phyloP scores from a whole-genome alignment of 2,797 vertebrate species.

The Typhlichthys eigenmanni region DNA sequence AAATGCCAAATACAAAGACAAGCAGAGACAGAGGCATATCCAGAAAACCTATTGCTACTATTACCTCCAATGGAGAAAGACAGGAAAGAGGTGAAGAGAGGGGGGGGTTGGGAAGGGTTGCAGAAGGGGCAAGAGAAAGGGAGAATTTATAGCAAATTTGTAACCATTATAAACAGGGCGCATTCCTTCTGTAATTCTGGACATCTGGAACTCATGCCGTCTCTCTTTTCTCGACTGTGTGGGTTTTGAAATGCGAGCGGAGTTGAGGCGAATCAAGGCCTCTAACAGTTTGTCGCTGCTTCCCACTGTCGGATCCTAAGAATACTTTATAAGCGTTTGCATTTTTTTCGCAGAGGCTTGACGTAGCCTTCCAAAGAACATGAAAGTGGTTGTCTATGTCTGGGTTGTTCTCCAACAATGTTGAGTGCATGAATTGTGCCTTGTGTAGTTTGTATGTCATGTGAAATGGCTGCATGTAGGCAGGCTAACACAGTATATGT shows the following conservation, averaged over 20 bases:
- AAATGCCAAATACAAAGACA: slow-evolving; percentile 3
- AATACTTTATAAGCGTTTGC: slow-evolving; percentile 24
- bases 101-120: slow-evolving; percentile 10
- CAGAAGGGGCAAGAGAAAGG: slow-evolving; percentile 51
- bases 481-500: slow-evolving; percentile 3
- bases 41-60: slow-evolving; percentile 2
- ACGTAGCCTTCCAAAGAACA: slow-evolving; percentile 34
- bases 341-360: slow-evolving; percentile 15
- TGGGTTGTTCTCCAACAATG: slow-evolving; percentile 6
- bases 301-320: slow-evolving; percentile 22
- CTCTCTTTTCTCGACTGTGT: slow-evolving; percentile 40
- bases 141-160: slow-evolving; percentile 65
- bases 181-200: slow-evolving; percentile 76
- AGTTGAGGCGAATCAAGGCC: slow-evolving; percentile 43
- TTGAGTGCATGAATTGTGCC: neutral
- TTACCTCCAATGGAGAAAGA: slow-evolving; percentile 23
- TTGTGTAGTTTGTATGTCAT: neutral
- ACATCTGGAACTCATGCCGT: slow-evolving; percentile 76
- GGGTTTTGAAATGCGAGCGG: slow-evolving; percentile 52
- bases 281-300: slow-evolving; percentile 40
- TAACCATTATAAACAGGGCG: slow-evolving; percentile 72
- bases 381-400: slow-evolving; percentile 20
- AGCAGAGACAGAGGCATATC: slow-evolving; percentile 21
- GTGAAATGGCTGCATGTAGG: too few species aligned
- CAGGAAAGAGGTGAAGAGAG: slow-evolving; percentile 31